Evolutionary conservation across 2,888 invertebrate genomes (phyloP), one percentile per base, ranked within the genome.

Genomic region (Zonitis immaculata): DNA sequence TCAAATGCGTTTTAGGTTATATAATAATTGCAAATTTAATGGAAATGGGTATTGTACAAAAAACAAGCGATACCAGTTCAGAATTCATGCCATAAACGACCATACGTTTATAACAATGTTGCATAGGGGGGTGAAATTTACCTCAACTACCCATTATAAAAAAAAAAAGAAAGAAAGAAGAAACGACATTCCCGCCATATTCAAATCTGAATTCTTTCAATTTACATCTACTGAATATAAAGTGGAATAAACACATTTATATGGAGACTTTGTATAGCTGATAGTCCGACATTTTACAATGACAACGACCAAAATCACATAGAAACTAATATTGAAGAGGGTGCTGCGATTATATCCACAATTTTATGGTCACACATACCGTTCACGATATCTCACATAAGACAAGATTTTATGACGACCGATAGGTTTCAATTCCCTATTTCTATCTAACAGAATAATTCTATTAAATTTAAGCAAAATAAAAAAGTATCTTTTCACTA

Each of bases 11-110:
- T 56, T 56, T 46, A 46, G 49, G 52, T 52, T 49, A 56, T n/a
- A n/a, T 22, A 49, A 56, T 56, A 56, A 56, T 56, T 56, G 56
- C 56, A 56, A 52, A 56, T 56, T 56, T 56, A 56, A 56, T 56
- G 56, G 44, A 14, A 52, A 46, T 8, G 39, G 18, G 32, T 42
- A 30, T 14, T 44, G 43, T 44, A 56, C 52, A 56, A 56, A 56
- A n/a, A n/a, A n/a, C n/a, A n/a, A 52, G 52, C 56, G 35, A 51
- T 51, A 51, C 42, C 44, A n/a, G 51, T 44, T 45, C 44, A n/a
- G 47, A 51, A 44, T 50, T 47, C 47, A 44, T 49, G 47, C 50
- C 43, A 43, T 54, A 51, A 54, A 54, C 50, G 44, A 11, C 25
- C 9, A n/a, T 20, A 32, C 12, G 16, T 12, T 16, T 32, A 47